Percentiles rank a stretch among this genome's conserved stretches.
phyloP scores from a whole-genome alignment of 1,140 invertebrate genomes.

The Venturia canescens region DNA sequence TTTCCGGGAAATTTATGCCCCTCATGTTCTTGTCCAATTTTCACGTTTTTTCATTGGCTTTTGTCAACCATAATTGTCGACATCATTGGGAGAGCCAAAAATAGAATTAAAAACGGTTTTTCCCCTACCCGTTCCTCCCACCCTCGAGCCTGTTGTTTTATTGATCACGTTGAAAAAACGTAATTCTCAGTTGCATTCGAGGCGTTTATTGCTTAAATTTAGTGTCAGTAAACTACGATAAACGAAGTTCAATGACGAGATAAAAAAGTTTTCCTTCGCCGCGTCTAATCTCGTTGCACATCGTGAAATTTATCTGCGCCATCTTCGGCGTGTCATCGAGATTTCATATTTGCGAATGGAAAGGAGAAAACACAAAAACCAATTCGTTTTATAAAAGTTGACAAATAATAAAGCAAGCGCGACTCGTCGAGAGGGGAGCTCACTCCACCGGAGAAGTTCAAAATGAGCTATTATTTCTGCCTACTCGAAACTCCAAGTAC shows the following conservation, averaged over 20 bases:
- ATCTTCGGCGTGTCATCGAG: not conserved
- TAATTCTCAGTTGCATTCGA: not conserved
- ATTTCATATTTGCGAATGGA: not conserved
- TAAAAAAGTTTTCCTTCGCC: not conserved
- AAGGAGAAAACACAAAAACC: not conserved
- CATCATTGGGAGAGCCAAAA: no score
- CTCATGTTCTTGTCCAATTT: no score
- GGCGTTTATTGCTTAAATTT: not conserved
- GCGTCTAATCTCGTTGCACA: not conserved
- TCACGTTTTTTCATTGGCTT: no score
- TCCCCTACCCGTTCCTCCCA: no score
- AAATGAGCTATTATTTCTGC: not conserved
- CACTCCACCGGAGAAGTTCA: not conserved
- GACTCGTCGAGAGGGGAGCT: no score
- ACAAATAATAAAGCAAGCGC: no score
- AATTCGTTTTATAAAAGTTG: not conserved
- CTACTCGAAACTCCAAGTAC: not conserved
- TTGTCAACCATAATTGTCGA: no score
- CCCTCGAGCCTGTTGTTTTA: not conserved
- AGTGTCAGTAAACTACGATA: not conserved
- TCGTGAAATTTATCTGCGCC: not conserved
- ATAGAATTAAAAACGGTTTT: no score
- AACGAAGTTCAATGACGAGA: not conserved
- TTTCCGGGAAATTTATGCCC: no score
- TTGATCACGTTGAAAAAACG: not conserved